phyloP scores from a whole-genome alignment of 2,113 vertebrate genomes.

The Mormyrus iriodes region DNA sequence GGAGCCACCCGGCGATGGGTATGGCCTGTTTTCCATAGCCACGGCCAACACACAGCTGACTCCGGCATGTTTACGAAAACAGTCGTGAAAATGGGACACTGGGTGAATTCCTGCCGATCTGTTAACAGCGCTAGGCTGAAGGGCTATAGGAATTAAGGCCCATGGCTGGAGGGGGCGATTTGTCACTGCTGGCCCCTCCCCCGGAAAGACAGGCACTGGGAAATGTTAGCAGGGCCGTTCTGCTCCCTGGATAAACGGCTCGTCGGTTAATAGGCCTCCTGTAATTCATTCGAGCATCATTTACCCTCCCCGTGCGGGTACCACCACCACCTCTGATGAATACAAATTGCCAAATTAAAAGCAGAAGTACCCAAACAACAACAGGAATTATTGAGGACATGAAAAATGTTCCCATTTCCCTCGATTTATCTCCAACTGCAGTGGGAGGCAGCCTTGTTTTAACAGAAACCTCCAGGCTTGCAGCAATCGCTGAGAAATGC shows the following conservation, averaged over 20 bases:
- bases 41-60: too few relatives aligned
- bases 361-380: constrained; percentile 24
- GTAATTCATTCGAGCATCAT: constrained; percentile 28
- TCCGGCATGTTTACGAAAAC: neutral
- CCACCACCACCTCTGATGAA: constrained; percentile 28
- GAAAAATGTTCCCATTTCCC: constrained; percentile 28
- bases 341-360: constrained; percentile 31
- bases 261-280: constrained; percentile 27
- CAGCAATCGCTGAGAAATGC: neutral
- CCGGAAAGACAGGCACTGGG: neutral
- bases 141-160: neutral
- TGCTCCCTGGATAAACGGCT: constrained; percentile 26
- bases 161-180: neutral
- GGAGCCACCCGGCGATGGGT: neutral
- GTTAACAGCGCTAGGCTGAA: neutral
- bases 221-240: neutral
- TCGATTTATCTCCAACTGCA: constrained; percentile 32
- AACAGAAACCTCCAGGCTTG: neutral
- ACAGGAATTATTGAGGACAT: constrained; percentile 7
- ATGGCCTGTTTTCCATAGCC: neutral
- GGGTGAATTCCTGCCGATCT: neutral
- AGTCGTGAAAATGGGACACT: neutral
- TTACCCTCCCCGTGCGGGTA: constrained; percentile 26
- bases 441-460: neutral
- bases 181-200: neutral